Percentiles rank a stretch among this genome's conserved stretches.
These are phyloP conservation scores for Leptinotarsa lineolata DNA, from an alignment of 1,140 invertebrate species.

Conservation along the genomic window DNA sequence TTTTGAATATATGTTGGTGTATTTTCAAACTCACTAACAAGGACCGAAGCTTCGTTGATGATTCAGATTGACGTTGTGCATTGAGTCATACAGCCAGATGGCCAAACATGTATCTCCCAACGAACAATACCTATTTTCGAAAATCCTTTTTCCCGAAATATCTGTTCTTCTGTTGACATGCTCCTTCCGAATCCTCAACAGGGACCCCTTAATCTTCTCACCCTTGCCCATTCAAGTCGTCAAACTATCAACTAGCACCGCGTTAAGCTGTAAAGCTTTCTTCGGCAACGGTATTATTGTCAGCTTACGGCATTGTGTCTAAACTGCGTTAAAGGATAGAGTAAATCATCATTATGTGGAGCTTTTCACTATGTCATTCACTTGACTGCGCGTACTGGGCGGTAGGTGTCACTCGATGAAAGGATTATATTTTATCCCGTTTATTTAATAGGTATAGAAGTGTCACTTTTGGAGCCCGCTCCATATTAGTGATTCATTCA, in stretches of 20 bases:
- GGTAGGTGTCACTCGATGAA: conserved; percentile 4
- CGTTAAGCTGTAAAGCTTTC: conserved; percentile 4
- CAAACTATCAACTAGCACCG: conserved; percentile 1
- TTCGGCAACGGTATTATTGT: conserved; percentile 15
- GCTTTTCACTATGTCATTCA: conserved; percentile 15
- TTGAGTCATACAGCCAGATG: too few species aligned
- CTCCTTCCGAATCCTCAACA: neutral
- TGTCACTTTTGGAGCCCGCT: conserved; percentile 9
- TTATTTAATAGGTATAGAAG: conserved; percentile 12
- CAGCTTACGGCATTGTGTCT: conserved; percentile 13
- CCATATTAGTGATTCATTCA: neutral
- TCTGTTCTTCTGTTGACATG: neutral
- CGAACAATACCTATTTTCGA: conserved; percentile 5
- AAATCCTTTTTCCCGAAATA: neutral
- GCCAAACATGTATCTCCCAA: neutral
- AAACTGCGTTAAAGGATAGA: conserved; percentile 16
- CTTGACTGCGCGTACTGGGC: conserved; percentile 5
- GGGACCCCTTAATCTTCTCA: conserved; percentile 9
- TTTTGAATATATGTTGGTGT: too few species aligned
- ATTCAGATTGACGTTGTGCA: too few species aligned
- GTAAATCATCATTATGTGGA: conserved; percentile 17
- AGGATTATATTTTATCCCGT: conserved; percentile 14
- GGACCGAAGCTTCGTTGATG: too few species aligned
- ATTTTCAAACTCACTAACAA: too few species aligned
- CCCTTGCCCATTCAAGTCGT: conserved; percentile 8